Percentiles rank a stretch among this genome's conserved stretches.
These are phyloP conservation scores for Clarias batrachus DNA, from an alignment of 2,113 vertebrate genomes.

Conservation along the genomic window DNA sequence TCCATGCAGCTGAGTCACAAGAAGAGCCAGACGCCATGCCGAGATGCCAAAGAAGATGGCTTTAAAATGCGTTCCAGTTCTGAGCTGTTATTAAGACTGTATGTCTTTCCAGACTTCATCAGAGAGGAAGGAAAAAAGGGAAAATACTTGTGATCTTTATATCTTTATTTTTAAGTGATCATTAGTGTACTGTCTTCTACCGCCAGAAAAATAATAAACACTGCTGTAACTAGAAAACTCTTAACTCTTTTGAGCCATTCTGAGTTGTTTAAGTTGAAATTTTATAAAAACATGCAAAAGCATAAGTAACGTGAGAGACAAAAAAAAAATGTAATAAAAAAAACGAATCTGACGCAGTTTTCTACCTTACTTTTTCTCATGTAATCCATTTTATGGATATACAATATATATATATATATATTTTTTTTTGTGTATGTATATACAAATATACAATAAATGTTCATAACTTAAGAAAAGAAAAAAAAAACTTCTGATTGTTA, in stretches of 20 bases:
- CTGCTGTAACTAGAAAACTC: constrained; percentile 67
- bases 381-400: constrained; percentile 9
- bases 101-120: not conserved
- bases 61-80: constrained; percentile 35
- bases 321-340: not conserved
- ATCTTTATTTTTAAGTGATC: constrained; percentile 49
- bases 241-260: constrained; percentile 59
- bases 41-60: not conserved
- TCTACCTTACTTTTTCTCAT: constrained; percentile 9
- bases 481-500: not conserved
- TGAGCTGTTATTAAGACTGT: constrained; percentile 34
- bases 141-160: not conserved
- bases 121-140: constrained; percentile 13
- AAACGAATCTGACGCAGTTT: constrained; percentile 44
- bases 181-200: constrained; percentile 43
- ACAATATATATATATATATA: not conserved
- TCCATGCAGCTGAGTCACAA: constrained; percentile 83
- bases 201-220: constrained; percentile 61
- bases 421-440: not conserved
- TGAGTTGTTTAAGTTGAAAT: constrained; percentile 32
- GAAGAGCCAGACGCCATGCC: not conserved
- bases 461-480: constrained; percentile 54
- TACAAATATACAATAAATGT: constrained; percentile 48
- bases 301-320: constrained; percentile 42
- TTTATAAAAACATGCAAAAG: constrained; percentile 42